Evolutionary conservation across 1,140 invertebrate genomes (phyloP).

Genomic region (Ceratosolen solmsi): DNA sequence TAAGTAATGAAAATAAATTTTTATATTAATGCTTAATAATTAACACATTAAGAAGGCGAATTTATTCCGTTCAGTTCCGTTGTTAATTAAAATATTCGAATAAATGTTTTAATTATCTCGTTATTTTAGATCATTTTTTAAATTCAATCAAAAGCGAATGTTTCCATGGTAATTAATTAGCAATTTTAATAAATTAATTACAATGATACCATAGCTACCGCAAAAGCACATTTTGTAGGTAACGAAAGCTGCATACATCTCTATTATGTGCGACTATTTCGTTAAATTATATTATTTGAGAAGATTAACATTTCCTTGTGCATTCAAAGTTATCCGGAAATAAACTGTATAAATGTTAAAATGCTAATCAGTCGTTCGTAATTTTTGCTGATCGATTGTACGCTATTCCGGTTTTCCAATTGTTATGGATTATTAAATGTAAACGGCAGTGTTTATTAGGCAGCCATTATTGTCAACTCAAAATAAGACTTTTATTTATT

Average conservation of each 20-base stretch:
- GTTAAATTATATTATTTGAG: neutral
- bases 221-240: slow-evolving; percentile 11
- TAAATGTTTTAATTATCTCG: neutral
- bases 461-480: slow-evolving; percentile 36
- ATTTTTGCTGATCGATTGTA: slow-evolving; percentile 29
- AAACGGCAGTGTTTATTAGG: slow-evolving; percentile 40
- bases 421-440: slow-evolving; percentile 39
- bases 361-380: slow-evolving; percentile 44
- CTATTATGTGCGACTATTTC: neutral
- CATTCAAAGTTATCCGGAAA: slow-evolving; percentile 30
- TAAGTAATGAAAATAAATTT: neutral
- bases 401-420: slow-evolving; percentile 30
- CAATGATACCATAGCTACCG: neutral
- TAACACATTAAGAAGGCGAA: neutral
- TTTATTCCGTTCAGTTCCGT: neutral
- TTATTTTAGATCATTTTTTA: neutral
- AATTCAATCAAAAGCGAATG: neutral
- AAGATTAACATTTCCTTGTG: neutral
- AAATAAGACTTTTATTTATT: slow-evolving; percentile 43
- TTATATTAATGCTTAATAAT: neutral
- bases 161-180: too few species aligned
- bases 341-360: slow-evolving; percentile 50
- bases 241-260: neutral
- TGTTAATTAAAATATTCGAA: neutral
- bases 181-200: neutral